Evolutionary conservation across 2,113 vertebrate genomes (phyloP).

Genomic region (Ictalurus punctatus): DNA sequence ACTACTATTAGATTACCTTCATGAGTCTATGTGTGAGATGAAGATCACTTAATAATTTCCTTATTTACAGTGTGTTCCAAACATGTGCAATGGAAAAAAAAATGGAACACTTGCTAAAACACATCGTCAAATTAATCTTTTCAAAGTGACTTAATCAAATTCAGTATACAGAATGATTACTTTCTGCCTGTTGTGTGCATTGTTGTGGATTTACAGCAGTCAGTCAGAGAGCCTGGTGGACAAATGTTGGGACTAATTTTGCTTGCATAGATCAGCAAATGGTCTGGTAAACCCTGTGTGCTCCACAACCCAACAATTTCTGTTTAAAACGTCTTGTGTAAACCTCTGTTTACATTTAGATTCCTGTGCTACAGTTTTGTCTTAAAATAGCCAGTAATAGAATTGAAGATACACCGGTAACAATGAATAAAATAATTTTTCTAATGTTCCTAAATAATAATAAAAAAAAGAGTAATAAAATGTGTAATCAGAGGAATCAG

Average conservation of each 20-base stretch:
- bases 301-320: slow-evolving; percentile 7
- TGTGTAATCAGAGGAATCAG: neutral
- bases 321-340: neutral
- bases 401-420: too few relatives aligned
- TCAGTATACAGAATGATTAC: neutral
- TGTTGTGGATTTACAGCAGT: slow-evolving; percentile 53
- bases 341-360: neutral
- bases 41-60: slow-evolving; percentile 1
- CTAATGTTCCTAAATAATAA: neutral
- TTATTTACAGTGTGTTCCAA: neutral
- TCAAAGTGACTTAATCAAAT: neutral
- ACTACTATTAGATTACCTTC: neutral
- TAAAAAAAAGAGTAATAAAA: neutral
- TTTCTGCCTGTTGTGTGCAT: slow-evolving; percentile 32
- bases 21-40: neutral
- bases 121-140: neutral
- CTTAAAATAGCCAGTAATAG: neutral
- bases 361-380: neutral
- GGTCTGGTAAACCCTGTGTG: slow-evolving; percentile 58
- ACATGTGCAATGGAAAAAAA: neutral
- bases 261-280: slow-evolving; percentile 59
- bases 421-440: neutral
- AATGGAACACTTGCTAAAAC: neutral
- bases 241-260: slow-evolving; percentile 62
- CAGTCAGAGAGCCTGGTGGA: slow-evolving; percentile 61